Percentiles rank a stretch among this genome's conserved stretches.
phyloP scores from a whole-genome alignment of 2,113 vertebrate species.

The Centropus unirufus region DNA sequence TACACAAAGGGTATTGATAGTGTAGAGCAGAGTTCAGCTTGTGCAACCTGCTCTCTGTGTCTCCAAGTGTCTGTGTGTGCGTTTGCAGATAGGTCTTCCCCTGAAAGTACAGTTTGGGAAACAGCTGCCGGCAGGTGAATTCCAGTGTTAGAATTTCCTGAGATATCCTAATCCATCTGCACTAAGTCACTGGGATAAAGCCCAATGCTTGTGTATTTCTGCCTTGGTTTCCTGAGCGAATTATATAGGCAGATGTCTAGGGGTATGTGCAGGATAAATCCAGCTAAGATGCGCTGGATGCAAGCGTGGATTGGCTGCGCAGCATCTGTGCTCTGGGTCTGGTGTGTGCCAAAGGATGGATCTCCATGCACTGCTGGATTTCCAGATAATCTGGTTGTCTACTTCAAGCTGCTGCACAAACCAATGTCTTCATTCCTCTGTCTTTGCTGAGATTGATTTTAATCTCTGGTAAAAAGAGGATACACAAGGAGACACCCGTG shows the following conservation, averaged over 20 bases:
- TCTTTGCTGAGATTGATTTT: not conserved
- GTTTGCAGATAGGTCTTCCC: not conserved
- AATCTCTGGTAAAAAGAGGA: not conserved
- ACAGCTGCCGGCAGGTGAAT: not conserved
- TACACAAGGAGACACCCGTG: not conserved
- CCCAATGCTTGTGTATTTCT: not conserved
- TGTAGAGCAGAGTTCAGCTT: conserved; percentile 29
- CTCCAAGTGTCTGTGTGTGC: not conserved
- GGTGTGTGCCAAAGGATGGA: not conserved
- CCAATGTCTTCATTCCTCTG: not conserved
- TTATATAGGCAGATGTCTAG: not conserved
- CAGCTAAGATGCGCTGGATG: not conserved
- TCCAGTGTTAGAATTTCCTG: not conserved
- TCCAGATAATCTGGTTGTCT: not conserved
- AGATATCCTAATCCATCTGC: fast-evolving
- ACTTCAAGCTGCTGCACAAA: not conserved
- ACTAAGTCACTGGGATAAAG: not conserved
- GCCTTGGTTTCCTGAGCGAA: not conserved
- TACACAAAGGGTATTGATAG: not conserved
- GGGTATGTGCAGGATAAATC: not conserved
- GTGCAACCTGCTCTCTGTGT: not conserved
- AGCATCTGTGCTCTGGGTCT: not conserved
- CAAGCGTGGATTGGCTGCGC: not conserved
- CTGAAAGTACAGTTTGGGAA: not conserved
- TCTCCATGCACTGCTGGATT: not conserved